Conservation (phyloP, 2,888 invertebrate genomes). For the Microctonus brassicae region DNA sequence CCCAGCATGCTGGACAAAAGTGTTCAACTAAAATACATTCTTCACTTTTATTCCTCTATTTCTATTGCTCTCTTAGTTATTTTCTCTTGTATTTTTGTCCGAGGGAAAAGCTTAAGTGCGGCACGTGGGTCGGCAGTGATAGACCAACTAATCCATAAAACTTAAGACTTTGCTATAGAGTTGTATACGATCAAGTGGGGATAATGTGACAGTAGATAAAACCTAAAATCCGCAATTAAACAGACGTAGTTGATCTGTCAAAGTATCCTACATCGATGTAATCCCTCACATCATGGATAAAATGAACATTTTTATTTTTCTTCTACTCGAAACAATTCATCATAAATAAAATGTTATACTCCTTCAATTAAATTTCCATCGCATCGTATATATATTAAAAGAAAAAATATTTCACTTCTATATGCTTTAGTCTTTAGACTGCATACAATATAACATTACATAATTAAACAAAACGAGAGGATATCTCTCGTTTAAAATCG, state of each 20-base stretch:
- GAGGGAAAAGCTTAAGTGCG: slow-evolving; percentile 63
- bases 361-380: too few species aligned
- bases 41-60: neutral
- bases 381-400: too few species aligned
- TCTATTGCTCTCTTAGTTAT: neutral
- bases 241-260: slow-evolving; percentile 54
- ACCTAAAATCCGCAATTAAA: slow-evolving; percentile 63
- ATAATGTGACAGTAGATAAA: slow-evolving; percentile 68
- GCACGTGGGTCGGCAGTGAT: slow-evolving; percentile 64
- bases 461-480: slow-evolving; percentile 19
- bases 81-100: slow-evolving; percentile 1
- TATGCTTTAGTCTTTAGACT: neutral
- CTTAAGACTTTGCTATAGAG: slow-evolving; percentile 50
- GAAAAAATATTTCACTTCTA: too few species aligned
- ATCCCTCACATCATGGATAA: too few species aligned
- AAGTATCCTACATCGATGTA: neutral
- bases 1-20: neutral
- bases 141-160: slow-evolving; percentile 66
- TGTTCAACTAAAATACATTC: neutral
- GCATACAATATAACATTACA: neutral
- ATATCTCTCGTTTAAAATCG: slow-evolving; percentile 16
- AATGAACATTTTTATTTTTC: neutral
- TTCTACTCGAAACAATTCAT: too few species aligned
- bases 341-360: too few species aligned
- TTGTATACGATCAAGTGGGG: slow-evolving; percentile 41